phyloP scores from a whole-genome alignment of 2,888 invertebrate species.

The Bibio marci region DNA sequence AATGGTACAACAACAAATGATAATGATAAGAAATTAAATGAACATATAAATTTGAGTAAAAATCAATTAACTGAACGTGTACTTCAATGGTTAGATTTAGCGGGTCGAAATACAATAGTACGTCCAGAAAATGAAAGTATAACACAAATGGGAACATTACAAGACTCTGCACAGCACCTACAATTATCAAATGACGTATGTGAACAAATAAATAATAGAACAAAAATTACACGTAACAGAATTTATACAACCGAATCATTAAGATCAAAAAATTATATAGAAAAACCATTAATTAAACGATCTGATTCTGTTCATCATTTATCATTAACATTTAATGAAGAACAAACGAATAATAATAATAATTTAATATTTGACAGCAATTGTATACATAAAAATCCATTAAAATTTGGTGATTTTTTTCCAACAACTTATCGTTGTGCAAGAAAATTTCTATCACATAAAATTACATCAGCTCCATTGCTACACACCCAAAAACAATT shows the following conservation, averaged over 20 bases:
- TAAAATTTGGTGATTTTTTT: conserved; percentile 6
- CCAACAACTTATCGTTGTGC: conserved; percentile 5
- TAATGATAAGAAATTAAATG: background rate
- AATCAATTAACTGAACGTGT: conserved; percentile 49
- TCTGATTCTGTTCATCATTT: conserved; percentile 7
- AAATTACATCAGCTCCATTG: background rate
- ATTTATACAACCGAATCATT: conserved; percentile 2
- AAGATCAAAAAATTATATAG: no score
- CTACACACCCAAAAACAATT: background rate
- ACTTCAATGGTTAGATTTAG: conserved; percentile 61
- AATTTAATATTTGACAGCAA: no score
- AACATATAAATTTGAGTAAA: conserved; percentile 4
- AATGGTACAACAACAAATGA: background rate
- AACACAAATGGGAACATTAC: conserved; percentile 2
- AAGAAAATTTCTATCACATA: conserved; percentile 4
- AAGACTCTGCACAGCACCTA: conserved; percentile 30
- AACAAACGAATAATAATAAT: background rate
- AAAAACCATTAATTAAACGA: background rate
- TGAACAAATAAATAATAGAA: conserved; percentile 32
- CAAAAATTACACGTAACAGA: conserved; percentile 17
- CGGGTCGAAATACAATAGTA: conserved; percentile 34
- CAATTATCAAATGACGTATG: conserved; percentile 23
- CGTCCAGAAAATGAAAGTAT: background rate
- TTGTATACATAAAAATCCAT: conserved; percentile 1
- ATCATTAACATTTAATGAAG: conserved; percentile 7